These are phyloP conservation scores for Drosophila buzzatii DNA, from an alignment of 2,888 invertebrate genomes.

Conservation along the genomic window DNA sequence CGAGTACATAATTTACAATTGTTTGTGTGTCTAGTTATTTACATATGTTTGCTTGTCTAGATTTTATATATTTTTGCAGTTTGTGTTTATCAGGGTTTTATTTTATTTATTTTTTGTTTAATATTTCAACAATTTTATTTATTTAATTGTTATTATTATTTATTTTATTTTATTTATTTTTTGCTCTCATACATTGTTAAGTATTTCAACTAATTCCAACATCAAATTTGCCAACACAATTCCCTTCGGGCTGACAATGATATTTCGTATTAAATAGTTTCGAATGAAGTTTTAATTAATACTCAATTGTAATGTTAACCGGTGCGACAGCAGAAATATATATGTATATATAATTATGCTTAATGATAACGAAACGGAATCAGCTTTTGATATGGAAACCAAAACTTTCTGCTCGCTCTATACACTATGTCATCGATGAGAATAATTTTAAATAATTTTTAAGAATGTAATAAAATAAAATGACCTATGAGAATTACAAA, in stretches of 20 bases:
- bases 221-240: neutral
- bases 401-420: neutral
- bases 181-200: constrained; percentile 32
- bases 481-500: neutral
- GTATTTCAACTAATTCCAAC: constrained; percentile 20
- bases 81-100: constrained; percentile 18
- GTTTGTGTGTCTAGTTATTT: constrained; percentile 55
- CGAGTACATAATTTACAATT: constrained; percentile 74
- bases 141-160: constrained; percentile 10
- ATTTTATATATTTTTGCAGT: constrained; percentile 15
- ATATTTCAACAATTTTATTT: constrained; percentile 57
- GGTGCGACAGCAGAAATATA: neutral
- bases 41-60: constrained; percentile 50
- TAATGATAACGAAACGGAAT: constrained; percentile 27
- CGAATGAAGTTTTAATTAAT: neutral
- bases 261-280: constrained; percentile 2
- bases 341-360: constrained; percentile 4
- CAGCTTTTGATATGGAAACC: neutral
- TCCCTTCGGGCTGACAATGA: neutral
- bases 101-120: constrained; percentile 22
- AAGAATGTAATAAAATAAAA: neutral
- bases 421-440: neutral
- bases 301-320: constrained; percentile 1
- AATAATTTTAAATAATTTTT: neutral
- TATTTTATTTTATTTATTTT: constrained; percentile 1